Conservation (phyloP, 2,113 vertebrate genomes). For the Xyliphius kryptos region DNA sequence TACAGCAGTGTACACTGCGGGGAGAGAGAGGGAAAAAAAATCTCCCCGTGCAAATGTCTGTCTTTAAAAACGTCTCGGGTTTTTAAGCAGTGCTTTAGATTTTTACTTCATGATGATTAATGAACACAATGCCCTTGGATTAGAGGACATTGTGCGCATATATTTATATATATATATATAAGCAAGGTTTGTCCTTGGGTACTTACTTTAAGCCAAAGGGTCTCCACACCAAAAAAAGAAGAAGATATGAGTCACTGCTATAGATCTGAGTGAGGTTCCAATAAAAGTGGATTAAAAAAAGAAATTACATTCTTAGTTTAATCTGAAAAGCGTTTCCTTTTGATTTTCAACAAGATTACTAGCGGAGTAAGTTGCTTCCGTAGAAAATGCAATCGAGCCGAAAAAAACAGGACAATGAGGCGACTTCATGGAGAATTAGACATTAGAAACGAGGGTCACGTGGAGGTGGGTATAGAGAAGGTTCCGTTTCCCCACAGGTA, state of each 20-base stretch:
- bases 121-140: not conserved
- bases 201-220: slow-evolving; percentile 38
- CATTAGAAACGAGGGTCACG: slow-evolving; percentile 10
- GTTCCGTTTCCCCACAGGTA: slow-evolving; percentile 18
- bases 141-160: slow-evolving; percentile 19
- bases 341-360: slow-evolving; percentile 44
- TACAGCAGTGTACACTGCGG: slow-evolving; percentile 63
- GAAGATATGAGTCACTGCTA: slow-evolving; percentile 42
- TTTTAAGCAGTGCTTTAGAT: not conserved
- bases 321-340: slow-evolving; percentile 30
- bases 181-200: slow-evolving; percentile 30
- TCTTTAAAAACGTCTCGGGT: slow-evolving; percentile 6
- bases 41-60: slow-evolving; percentile 28
- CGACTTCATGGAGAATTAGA: slow-evolving; percentile 25
- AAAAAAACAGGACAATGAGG: slow-evolving; percentile 8
- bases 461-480: slow-evolving; percentile 2
- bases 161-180: slow-evolving; percentile 28
- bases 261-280: slow-evolving; percentile 58
- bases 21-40: slow-evolving; percentile 37
- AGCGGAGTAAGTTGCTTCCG: not conserved
- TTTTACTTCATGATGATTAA: slow-evolving; percentile 1
- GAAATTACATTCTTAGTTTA: slow-evolving; percentile 63
- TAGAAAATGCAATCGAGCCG: slow-evolving; percentile 6
- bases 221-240: slow-evolving; percentile 42
- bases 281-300: slow-evolving; percentile 49